phyloP scores from a whole-genome alignment of 2,113 vertebrate species.

The Andinoacara biseriatus region DNA sequence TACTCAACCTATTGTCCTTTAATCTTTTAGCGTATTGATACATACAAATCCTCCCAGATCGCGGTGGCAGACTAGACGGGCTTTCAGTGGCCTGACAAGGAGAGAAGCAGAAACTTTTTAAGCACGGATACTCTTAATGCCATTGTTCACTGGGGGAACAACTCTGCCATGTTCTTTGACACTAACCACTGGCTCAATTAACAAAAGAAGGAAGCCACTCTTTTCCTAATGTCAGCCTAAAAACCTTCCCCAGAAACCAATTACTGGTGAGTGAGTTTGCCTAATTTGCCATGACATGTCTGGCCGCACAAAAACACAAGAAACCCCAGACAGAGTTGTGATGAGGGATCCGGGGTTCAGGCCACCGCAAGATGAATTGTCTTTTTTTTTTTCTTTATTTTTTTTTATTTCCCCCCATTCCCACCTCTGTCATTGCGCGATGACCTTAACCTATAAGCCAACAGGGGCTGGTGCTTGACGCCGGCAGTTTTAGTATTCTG shows the following conservation, averaged over 20 bases:
- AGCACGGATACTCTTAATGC: constrained; percentile 48
- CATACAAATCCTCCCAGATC: constrained; percentile 20
- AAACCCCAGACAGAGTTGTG: constrained; percentile 53
- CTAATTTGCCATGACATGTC: constrained; percentile 76
- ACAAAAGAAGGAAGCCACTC: constrained; percentile 61
- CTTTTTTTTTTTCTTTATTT: background rate
- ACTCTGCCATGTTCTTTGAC: constrained; percentile 59
- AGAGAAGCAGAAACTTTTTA: constrained; percentile 51
- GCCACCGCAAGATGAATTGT: constrained; percentile 65
- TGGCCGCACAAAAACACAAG: constrained; percentile 55
- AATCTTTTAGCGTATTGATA: constrained; percentile 38
- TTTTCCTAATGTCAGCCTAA: constrained; percentile 75
- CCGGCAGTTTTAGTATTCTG: constrained; percentile 73
- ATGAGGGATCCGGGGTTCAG: constrained; percentile 69
- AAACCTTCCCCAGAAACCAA: constrained; percentile 78
- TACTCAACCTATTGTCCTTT: constrained; percentile 49
- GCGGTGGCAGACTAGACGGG: constrained; percentile 11
- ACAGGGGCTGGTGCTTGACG: constrained; percentile 52
- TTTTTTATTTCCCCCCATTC: constrained; percentile 15
- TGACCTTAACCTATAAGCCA: constrained; percentile 81
- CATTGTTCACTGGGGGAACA: constrained; percentile 38
- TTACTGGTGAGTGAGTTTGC: constrained; percentile 72
- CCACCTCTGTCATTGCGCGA: constrained; percentile 56
- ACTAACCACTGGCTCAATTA: constrained; percentile 71
- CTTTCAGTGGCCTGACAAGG: constrained; percentile 54